A percentile compares a stretch with the other conserved stretches of the same genome.
phyloP scores from a whole-genome alignment of 2,888 invertebrate genomes.

The Eugnorisma glareosa region DNA sequence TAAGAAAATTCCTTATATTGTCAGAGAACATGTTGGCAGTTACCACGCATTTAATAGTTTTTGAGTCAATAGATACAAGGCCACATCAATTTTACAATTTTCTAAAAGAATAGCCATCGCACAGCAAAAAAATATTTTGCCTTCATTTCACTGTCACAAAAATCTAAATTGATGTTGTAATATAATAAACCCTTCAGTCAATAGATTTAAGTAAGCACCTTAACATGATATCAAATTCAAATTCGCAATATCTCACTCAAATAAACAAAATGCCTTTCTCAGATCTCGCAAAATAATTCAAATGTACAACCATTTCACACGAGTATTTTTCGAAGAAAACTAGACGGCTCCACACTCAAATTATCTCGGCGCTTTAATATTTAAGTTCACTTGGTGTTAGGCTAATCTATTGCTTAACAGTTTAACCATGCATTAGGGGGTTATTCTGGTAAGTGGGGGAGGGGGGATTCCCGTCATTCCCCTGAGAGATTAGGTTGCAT shows the following conservation, averaged over 20 bases:
- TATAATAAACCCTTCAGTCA: background rate
- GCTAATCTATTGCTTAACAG: constrained; percentile 53
- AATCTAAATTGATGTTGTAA: background rate
- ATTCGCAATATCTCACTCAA: constrained; percentile 20
- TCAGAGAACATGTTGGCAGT: background rate
- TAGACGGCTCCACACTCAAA: constrained; percentile 42
- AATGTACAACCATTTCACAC: constrained; percentile 15
- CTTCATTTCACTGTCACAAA: background rate
- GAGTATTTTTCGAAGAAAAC: constrained; percentile 42
- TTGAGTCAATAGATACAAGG: background rate
- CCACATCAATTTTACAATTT: no score
- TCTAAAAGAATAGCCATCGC: background rate
- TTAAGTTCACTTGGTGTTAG: constrained; percentile 44
- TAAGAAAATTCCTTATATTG: background rate
- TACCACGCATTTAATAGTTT: background rate
- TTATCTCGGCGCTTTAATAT: constrained; percentile 56
- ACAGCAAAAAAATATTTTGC: background rate
- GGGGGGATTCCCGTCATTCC: constrained; percentile 42
- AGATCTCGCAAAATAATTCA: constrained; percentile 35
- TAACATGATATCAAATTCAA: constrained; percentile 8
- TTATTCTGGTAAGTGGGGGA: constrained; percentile 34
- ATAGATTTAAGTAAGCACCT: background rate
- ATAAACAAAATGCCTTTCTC: constrained; percentile 21
- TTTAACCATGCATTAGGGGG: constrained; percentile 56
- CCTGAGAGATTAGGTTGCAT: constrained; percentile 58